Evolutionary conservation across 2,888 invertebrate genomes (phyloP).

Genomic region (Drosophila incognita): DNA sequence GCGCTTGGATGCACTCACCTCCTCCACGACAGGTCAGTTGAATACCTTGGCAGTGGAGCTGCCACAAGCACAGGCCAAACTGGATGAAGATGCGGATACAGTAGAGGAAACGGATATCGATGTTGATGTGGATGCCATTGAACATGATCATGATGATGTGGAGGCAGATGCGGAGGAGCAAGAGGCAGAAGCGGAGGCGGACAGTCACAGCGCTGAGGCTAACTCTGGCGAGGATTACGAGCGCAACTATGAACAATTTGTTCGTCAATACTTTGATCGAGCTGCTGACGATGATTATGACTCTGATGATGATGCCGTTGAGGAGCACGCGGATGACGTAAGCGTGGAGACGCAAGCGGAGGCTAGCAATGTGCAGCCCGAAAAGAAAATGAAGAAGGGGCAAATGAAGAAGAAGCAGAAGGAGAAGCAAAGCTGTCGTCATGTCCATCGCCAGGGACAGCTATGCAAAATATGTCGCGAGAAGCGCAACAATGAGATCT

Average conservation of each 20-base stretch:
- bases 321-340: conserved; percentile 19
- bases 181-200: conserved; percentile 8
- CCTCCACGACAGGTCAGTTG: not conserved
- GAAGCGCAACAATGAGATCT: conserved; percentile 90
- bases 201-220: conserved; percentile 39
- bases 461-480: conserved; percentile 91
- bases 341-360: conserved; percentile 52
- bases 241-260: conserved; percentile 82
- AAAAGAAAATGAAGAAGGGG: conserved; percentile 17
- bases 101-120: conserved; percentile 10
- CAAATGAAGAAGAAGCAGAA: conserved; percentile 3
- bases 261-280: conserved; percentile 84
- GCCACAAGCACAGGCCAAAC: conserved; percentile 49
- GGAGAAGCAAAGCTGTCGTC: conserved; percentile 86
- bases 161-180: conserved; percentile 35
- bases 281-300: conserved; percentile 61
- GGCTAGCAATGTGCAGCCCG: conserved; percentile 48
- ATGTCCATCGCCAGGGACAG: conserved; percentile 87
- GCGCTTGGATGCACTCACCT: conserved; percentile 63
- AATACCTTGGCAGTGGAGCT: not conserved
- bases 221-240: conserved; percentile 78
- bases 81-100: conserved; percentile 26
- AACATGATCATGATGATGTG: conserved; percentile 8
- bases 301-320: conserved; percentile 34
- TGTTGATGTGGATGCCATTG: conserved; percentile 24